Percentiles rank a stretch among this genome's conserved stretches.
Evolutionary conservation across 1,140 invertebrate genomes (phyloP).

Genomic region (Brachionus plicatilis): DNA sequence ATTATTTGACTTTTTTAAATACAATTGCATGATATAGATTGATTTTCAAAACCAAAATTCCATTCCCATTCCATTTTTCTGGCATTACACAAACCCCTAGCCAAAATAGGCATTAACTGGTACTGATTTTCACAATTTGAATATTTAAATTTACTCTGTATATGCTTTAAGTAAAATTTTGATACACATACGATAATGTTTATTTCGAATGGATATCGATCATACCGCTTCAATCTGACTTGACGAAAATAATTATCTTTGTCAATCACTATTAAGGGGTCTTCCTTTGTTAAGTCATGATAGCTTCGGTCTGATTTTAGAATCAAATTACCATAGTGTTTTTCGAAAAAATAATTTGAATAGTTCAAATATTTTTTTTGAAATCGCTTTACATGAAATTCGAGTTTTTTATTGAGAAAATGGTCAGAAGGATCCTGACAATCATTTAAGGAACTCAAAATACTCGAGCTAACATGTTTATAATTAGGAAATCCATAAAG

Average conservation of each 20-base stretch:
- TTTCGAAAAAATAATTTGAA: neutral
- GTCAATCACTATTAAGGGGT: neutral
- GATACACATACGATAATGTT: neutral
- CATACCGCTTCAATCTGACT: neutral
- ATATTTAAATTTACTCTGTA: neutral
- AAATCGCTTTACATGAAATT: neutral
- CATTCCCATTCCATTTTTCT: slow-evolving; percentile 25
- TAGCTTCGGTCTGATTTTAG: neutral
- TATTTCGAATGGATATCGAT: neutral
- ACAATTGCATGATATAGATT: neutral
- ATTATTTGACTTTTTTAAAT: neutral
- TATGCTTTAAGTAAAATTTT: neutral
- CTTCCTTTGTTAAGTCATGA: neutral
- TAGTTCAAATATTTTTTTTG: too few species aligned
- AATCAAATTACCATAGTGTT: neutral
- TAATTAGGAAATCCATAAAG: neutral
- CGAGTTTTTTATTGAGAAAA: neutral
- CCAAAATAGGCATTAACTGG: neutral
- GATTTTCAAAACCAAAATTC: neutral
- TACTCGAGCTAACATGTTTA: neutral
- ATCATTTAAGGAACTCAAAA: neutral
- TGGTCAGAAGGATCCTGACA: neutral
- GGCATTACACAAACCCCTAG: neutral
- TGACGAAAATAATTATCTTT: neutral
- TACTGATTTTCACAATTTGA: neutral